phyloP scores from a whole-genome alignment of 1,140 invertebrate genomes.

The Elysia chlorotica region DNA sequence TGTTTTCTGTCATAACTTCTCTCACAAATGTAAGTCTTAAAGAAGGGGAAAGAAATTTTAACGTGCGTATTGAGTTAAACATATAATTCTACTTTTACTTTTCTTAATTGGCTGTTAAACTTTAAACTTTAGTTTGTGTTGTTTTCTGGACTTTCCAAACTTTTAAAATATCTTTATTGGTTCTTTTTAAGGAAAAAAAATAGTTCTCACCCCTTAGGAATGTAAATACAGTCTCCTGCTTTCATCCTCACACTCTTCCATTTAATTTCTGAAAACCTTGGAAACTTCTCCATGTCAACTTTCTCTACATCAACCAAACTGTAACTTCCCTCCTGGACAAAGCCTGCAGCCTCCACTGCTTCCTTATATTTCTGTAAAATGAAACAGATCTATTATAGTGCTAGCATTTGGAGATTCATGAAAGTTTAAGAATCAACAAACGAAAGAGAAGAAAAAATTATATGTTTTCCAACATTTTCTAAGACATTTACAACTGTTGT shows the following conservation, averaged over 20 bases:
- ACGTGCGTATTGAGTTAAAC: neutral
- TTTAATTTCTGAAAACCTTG: constrained; percentile 41
- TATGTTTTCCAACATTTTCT: too few relatives aligned
- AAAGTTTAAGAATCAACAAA: too few relatives aligned
- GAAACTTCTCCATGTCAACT: constrained; percentile 54
- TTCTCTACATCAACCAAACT: constrained; percentile 55
- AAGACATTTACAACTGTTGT: too few relatives aligned
- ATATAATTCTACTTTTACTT: too few relatives aligned
- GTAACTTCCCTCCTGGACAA: constrained; percentile 44
- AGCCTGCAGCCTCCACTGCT: constrained; percentile 40
- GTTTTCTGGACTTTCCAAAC: neutral
- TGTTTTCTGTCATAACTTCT: too few relatives aligned
- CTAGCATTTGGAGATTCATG: too few relatives aligned
- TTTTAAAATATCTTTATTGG: neutral
- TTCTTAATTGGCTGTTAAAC: neutral
- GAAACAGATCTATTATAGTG: too few relatives aligned
- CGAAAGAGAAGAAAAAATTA: too few relatives aligned
- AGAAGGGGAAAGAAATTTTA: neutral
- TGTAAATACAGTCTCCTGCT: constrained; percentile 60
- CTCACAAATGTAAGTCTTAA: too few relatives aligned
- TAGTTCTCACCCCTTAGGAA: constrained; percentile 51
- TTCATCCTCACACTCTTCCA: constrained; percentile 48
- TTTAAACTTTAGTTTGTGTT: neutral
- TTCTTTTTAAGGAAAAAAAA: neutral
- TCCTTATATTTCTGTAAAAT: constrained; percentile 37